Evolutionary conservation across 1,140 invertebrate genomes (phyloP), one percentile per base, ranked within the genome.

Genomic region (Temnothorax longispinosus): DNA sequence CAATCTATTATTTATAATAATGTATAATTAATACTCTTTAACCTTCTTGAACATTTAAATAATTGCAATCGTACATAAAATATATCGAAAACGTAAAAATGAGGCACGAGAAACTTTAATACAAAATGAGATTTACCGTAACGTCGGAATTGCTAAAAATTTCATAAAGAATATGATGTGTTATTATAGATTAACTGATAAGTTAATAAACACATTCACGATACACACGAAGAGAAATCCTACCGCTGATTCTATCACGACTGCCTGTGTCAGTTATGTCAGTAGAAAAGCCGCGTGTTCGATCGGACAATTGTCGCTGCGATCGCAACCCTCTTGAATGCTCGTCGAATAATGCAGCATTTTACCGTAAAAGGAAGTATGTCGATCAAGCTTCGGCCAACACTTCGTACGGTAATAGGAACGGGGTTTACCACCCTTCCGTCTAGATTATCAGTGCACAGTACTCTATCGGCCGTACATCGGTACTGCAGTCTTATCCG

Each of bases 391-490:
- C n/a, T 56, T n/a, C 15, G 13, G n/a, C 6, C 35, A 27, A 47
- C 10, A n/a, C 13, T 75, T 44, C 52, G n/a, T 32, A 86, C 50
- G 50, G 50, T 67, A 65, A 65, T 27, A 67, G 52, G 18, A 80
- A 56, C 44, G 1, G 13, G n/a, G 38, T 71, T 91, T 91, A 87
- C 64, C 87, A 88, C 74, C 78, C 58, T 54, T 77, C 21, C 71
- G 41, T 56, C 15, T 65, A 67, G 18, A 41, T 88, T 87, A 90
- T 78, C 88, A 74, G 50, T 71, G 41, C 32, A 65, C 50, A 65
- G 64, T 91, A 85, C 75, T 76, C 92, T 93, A 93, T 92, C 93
- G 93, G 91, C 92, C 90, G 38, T 87, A 38, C 78, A 84, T 87
- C 32, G 93, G 88, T 93, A 93, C 56, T 90, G 74, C 87, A 93